Evolutionary conservation across 2,888 invertebrate species (phyloP), one percentile per base, ranked within the genome.

Genomic region (Sinohyriopsis cumingii): DNA sequence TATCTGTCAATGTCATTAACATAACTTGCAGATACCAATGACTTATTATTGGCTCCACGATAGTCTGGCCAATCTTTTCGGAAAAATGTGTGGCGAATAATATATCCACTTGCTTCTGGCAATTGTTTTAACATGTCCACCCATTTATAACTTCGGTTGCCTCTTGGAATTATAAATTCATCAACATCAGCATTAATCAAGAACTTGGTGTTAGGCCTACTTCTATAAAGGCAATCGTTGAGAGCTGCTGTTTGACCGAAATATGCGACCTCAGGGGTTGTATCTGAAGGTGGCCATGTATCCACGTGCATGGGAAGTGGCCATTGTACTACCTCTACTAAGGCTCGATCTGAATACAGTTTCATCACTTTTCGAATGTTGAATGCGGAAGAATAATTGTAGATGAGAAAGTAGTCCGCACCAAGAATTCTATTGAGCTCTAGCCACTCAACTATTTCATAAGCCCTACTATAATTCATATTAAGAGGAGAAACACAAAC

Each of bases 171-270:
- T 57, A 89, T 83, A 66, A 87, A 86, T 73, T 89, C 89, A 68
- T 89, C 89, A 15, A 89, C 63, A 73, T 89, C 89, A 59, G 82
- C 68, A 71, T 84, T 86, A 7, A 86, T 87, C 19, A 88, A 61
- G 70, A 82, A 87, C 53, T 82, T 72, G 28, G 80, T 80, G 22
- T 66, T 25, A 55, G 79, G 62, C 74, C 81, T 80, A 67, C 80
- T 77, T 65, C 89, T 75, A 69, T 87, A 86, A 3, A 88, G 79
- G n/a, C n/a, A n/a, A n/a, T n/a, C n/a, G n/a, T n/a, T n/a, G n/a
- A n/a, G n/a, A n/a, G n/a, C n/a, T n/a, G 72, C 33, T 9, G 33
- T 33, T 72, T 90, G 89, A 6, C 84, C 89, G 72, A 86, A 85
- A 75, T 89, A 88, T 82, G 88, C 86, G 18, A 89, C 83, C 63